These are phyloP conservation scores for Pyxicephalus adspersus DNA, from an alignment of 2,113 vertebrate species.

Conservation along the genomic window DNA sequence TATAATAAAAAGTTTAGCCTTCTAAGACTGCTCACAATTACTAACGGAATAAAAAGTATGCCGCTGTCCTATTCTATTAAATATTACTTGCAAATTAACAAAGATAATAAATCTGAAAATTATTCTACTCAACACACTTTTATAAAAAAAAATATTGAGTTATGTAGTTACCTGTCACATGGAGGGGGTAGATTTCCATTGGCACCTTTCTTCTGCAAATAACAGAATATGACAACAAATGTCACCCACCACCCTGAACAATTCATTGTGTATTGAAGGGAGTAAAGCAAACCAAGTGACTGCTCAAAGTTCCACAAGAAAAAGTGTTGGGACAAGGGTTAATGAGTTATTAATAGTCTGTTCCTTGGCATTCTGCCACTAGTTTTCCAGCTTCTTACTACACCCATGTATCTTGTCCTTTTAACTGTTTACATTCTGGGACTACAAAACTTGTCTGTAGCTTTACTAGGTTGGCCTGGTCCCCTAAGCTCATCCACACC, in stretches of 20 bases:
- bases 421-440: not conserved
- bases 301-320: not conserved
- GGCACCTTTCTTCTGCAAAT: not conserved
- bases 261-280: conserved; percentile 7
- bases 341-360: conserved; percentile 29
- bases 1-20: too few species aligned
- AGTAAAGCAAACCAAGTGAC: not conserved
- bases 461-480: too few species aligned
- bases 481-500: too few species aligned
- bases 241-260: not conserved
- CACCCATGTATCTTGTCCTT: conserved; percentile 12
- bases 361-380: not conserved
- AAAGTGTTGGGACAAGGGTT: not conserved
- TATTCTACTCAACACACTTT: not conserved
- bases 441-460: not conserved
- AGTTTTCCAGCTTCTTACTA: not conserved
- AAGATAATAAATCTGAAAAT: not conserved
- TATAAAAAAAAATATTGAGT: not conserved
- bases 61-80: not conserved
- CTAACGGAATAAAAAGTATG: not conserved
- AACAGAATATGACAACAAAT: not conserved
- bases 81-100: not conserved
- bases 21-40: too few species aligned
- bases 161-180: conserved; percentile 51
- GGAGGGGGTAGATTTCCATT: conserved; percentile 27